phyloP scores from a whole-genome alignment of 2,113 vertebrate genomes.

The Butorides virescens region DNA sequence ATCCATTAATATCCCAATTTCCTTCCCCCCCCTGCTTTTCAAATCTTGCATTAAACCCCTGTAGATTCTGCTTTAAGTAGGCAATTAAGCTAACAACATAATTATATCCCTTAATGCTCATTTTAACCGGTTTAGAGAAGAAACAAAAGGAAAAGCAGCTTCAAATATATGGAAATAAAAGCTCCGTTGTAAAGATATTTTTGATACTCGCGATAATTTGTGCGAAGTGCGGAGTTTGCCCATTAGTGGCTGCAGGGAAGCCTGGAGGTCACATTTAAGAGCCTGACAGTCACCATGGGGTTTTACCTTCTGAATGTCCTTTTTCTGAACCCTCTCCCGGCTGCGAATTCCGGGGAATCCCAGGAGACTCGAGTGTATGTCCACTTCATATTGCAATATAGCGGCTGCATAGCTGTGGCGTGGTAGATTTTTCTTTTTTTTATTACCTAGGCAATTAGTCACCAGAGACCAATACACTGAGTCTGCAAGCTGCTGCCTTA shows the following conservation, averaged over 20 bases:
- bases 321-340: not conserved
- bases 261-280: not conserved
- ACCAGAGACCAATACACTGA: not conserved
- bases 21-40: slow-evolving; percentile 27
- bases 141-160: slow-evolving; percentile 74
- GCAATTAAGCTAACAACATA: slow-evolving; percentile 83
- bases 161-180: slow-evolving; percentile 60
- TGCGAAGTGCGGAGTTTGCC: not conserved
- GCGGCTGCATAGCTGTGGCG: not conserved
- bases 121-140: slow-evolving; percentile 76
- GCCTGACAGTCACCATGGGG: not conserved
- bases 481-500: not conserved
- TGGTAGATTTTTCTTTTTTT: not conserved
- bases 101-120: slow-evolving; percentile 81
- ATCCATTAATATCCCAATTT: slow-evolving; percentile 70
- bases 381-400: not conserved
- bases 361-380: not conserved
- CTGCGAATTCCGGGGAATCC: not conserved
- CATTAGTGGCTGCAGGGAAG: not conserved
- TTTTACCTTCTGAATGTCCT: not conserved
- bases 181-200: slow-evolving; percentile 47
- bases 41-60: slow-evolving; percentile 77
- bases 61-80: slow-evolving; percentile 81
- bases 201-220: not conserved
- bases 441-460: not conserved